Base-by-base conservation (phyloP, 2,888 invertebrate genomes). In the Dione vanillae region DNA sequence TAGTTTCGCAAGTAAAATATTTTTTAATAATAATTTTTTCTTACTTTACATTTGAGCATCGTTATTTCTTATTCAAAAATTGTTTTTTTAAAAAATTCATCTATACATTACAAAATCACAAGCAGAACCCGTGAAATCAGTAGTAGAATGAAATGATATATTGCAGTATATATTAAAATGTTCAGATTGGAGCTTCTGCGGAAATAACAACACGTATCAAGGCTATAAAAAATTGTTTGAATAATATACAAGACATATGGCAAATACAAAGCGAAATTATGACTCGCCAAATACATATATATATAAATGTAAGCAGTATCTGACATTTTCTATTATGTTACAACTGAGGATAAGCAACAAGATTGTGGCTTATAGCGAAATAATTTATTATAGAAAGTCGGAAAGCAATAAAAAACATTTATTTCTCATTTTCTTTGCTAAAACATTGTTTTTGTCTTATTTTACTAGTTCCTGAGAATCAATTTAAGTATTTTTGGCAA, bases 211-310 rank as follows among this genome's bases (percentile, higher is more conserved):
- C 66, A 71, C 69, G 73, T 76, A 74, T 75, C 71, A 74, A 72
- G 64, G 65, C 73, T 77, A 70, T 76, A 76, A 79, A 81, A 82
- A 79, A 76, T 78, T 52, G 78, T 80, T 78, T 82, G 82, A 82
- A 82, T 82, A 79, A 80, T 79, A 76, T n/a, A n/a, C n/a, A n/a
- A n/a, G n/a, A n/a, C n/a, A n/a, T 79, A 81, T 78, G 10, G 11
- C 49, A 49, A 49, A 74, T 75, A 67, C 77, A 76, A 78, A 80
- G 76, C 72, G 75, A 76, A 79, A 77, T 79, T 76, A 77, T 78
- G 78, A 78, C 58, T 67, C 76, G 75, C 76, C 77, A 80, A 83
- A 82, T 80, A 12, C 79, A 82, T 83, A 80, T 75, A 80, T 81
- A 82, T 83, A 80, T 75, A 80, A 82, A 82, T 81, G 67, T 81